Base-by-base conservation (phyloP, 2,888 invertebrate species). In the Stenodema calcarata region DNA sequence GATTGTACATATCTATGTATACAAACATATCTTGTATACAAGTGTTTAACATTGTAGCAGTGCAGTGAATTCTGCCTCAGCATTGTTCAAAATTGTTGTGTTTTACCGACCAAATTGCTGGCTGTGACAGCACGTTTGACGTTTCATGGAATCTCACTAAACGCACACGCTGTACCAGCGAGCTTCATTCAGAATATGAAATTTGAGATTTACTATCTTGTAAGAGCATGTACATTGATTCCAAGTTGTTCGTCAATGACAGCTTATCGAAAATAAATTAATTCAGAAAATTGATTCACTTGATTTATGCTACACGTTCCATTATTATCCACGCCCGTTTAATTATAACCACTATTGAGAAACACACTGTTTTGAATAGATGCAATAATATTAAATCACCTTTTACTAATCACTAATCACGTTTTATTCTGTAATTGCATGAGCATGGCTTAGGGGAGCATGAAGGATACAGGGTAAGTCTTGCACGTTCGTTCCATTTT, bases 101-200 rank as follows among this genome's bases (percentile, higher is more conserved):
- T 78, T 41, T 82, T 62, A 84, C 44, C 54, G 84, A 84, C 84
- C 84, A 84, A 84, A 84, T 30, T 73, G 84, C 84, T 84, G 84
- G 84, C 73, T 84, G 73, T 73, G 84, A 73, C 70, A 84, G 84
- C 84, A 73, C 54, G 69, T 54, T 69, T 84, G 69, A 82, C 42
- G 82, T 69, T 70, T 47, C 41, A 82, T 16, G 41, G 41, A 82
- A 82, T 73, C 73, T 44, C 44, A 47, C 18, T 73, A 9, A 47
- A 42, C 82, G 82, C 82, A 69, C 82, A 82, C 42, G 62, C 82
- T 82, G 82, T 82, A 54, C 78, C 78, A 75, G 79, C 50, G 79
- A 80, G 80, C 80, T 50, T 80, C 18, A 42, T 54, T 80, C 62
- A 50, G n/a, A 30, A 16, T 73, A 73, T 30, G 30, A 16, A 30